These are phyloP conservation scores for Helogale parvula DNA, from an alignment of 2,113 vertebrate genomes.

Conservation along the genomic window DNA sequence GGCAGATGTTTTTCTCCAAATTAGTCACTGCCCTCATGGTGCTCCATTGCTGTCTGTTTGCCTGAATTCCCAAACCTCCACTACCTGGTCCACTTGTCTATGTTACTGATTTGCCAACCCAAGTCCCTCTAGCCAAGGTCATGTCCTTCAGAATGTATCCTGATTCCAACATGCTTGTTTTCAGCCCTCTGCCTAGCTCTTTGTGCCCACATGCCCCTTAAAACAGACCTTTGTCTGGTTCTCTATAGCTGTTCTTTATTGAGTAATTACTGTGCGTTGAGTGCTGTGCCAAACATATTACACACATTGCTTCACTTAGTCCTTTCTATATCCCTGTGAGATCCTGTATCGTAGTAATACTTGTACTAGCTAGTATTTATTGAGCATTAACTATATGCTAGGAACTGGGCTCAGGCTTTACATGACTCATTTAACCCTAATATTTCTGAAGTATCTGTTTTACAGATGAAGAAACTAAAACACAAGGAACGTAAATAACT, in stretches of 20 bases:
- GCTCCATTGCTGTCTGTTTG: not conserved
- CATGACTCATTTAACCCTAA: not conserved
- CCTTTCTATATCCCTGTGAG: not conserved
- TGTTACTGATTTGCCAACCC: not conserved
- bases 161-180: not conserved
- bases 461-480: not conserved
- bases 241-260: not conserved
- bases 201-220: not conserved
- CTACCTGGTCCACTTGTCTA: not conserved
- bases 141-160: not conserved
- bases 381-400: not conserved
- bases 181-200: not conserved
- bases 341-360: not conserved
- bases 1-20: not conserved
- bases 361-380: not conserved
- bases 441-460: not conserved
- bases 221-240: not conserved
- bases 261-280: not conserved
- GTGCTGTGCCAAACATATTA: not conserved
- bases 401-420: not conserved
- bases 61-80: not conserved
- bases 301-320: not conserved
- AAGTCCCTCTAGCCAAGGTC: not conserved
- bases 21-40: not conserved
- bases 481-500: not conserved